Conservation (phyloP, 2,888 invertebrate species). For the Ectropis crepuscularia region DNA sequence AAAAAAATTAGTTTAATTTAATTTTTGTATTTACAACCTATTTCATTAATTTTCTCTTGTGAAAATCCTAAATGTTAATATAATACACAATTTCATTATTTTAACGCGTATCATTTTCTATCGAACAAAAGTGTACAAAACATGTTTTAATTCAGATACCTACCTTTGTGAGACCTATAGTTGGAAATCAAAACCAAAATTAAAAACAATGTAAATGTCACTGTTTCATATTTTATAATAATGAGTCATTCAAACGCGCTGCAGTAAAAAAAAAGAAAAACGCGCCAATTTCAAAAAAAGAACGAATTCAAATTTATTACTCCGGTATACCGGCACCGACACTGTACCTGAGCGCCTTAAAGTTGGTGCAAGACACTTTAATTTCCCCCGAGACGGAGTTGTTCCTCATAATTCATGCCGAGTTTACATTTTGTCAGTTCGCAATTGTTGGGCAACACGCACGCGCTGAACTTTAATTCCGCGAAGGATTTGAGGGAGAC, state of each 20-base stretch:
- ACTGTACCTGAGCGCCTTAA: constrained; percentile 76
- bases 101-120: no score
- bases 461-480: constrained; percentile 70
- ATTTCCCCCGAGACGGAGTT: constrained; percentile 76
- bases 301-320: constrained; percentile 69
- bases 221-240: constrained; percentile 5
- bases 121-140: no score
- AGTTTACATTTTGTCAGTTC: constrained; percentile 83
- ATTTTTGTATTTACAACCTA: no score
- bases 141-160: no score
- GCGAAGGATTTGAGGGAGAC: constrained; percentile 44
- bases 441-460: constrained; percentile 70
- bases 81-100: no score
- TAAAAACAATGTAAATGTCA: neutral
- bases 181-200: no score
- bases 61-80: no score
- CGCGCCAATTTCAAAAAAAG: constrained; percentile 59
- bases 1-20: no score
- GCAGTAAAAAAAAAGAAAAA: constrained; percentile 50
- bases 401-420: constrained; percentile 81
- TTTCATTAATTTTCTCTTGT: no score
- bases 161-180: no score
- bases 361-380: constrained; percentile 82
- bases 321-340: constrained; percentile 53
- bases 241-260: neutral